Conservation (phyloP, 2,113 vertebrate genomes). For the Lagopus leucura region DNA sequence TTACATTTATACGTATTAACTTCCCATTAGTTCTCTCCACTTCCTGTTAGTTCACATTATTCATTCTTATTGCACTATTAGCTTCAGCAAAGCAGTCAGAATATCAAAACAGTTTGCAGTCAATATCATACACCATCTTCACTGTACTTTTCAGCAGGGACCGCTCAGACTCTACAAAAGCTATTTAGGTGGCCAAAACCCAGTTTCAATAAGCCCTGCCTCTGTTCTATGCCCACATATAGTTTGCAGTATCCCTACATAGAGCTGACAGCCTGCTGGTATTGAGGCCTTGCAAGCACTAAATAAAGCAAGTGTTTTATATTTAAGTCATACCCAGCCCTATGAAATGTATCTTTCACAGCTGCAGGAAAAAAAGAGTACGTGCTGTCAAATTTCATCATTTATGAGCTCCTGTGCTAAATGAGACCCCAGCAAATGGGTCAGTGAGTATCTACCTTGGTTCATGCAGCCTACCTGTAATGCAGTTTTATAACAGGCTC, state of each 20-base stretch:
- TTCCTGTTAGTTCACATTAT: background rate
- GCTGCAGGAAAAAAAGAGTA: background rate
- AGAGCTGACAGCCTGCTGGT: background rate
- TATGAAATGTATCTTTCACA: background rate
- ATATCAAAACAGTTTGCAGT: background rate
- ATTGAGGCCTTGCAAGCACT: fast-evolving
- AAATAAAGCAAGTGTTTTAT: background rate
- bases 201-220: background rate
- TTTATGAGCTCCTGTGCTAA: background rate
- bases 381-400: background rate
- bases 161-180: background rate
- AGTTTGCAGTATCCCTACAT: background rate
- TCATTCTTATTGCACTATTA: background rate
- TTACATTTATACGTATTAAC: background rate
- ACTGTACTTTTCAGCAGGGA: background rate
- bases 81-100: constrained; percentile 13
- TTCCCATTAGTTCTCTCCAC: background rate
- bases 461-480: background rate
- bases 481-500: background rate
- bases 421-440: background rate
- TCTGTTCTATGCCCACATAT: background rate
- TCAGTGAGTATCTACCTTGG: background rate
- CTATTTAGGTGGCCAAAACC: background rate
- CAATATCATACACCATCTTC: background rate
- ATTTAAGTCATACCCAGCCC: background rate